Conservation (phyloP, 1,140 invertebrate genomes). For the Cyclina sinensis region DNA sequence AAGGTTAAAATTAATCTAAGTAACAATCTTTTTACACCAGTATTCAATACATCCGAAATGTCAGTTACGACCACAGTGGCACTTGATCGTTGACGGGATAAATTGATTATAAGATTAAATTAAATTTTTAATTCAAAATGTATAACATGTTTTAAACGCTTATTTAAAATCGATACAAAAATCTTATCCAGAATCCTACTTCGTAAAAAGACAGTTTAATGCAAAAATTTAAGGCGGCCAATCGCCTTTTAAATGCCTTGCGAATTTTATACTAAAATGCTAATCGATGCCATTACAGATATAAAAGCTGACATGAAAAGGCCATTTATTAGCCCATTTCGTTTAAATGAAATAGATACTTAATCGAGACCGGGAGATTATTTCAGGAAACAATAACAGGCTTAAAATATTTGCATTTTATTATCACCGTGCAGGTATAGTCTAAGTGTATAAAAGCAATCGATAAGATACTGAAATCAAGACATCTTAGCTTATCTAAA, state of each 20-base stretch:
- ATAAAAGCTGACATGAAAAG: conserved; percentile 5
- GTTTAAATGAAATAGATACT: not conserved
- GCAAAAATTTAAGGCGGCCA: not conserved
- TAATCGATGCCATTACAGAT: conserved; percentile 12
- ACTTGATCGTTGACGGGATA: conserved; percentile 6
- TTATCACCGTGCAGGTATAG: not conserved
- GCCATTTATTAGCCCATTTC: not conserved
- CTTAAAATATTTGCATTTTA: conserved; percentile 11
- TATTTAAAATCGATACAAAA: conserved; percentile 1
- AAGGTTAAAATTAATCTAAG: not conserved
- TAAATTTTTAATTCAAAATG: not conserved
- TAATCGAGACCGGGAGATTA: not conserved
- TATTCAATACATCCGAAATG: not conserved
- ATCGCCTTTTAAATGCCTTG: not conserved
- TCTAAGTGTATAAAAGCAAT: too few species aligned
- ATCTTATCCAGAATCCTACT: not conserved
- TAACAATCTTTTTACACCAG: not conserved
- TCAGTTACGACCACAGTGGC: not conserved
- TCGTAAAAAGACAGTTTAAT: not conserved
- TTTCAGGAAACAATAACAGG: not conserved
- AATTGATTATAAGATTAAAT: conserved; percentile 19
- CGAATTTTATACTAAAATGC: not conserved
- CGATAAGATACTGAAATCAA: too few species aligned
- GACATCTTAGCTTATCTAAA: too few species aligned
- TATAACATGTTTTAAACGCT: not conserved